Base-by-base conservation (phyloP, 2,888 invertebrate genomes). In the Melanchra persicariae region DNA sequence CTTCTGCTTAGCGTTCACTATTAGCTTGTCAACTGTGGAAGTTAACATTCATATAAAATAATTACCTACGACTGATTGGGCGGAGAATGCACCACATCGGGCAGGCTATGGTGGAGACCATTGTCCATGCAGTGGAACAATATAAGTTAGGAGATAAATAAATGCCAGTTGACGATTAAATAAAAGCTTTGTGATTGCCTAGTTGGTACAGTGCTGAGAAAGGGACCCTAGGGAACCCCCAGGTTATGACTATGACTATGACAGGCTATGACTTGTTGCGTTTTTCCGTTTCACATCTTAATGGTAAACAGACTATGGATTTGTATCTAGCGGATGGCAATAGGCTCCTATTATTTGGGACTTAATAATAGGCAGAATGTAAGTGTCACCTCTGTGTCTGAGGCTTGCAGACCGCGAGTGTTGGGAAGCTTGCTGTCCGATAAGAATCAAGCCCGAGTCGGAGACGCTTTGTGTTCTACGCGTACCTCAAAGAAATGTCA, bases 11-110 rank as follows among this genome's bases (percentile, higher is more conserved):
- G 94, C 93, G 7, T 84, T 93, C 51, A 77, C 12, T 55, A 95
- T 83, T 74, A 96, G 68, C 85, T 94, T 95, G 82, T 96, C 96
- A 67, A 95, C 95, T 96, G 87, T 54, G 8, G 9, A 67, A 4
- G 51, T 30, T 9, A 51, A 22, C 40, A 26, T 34, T 2, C 7
- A 30, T 51, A 12, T 1, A 34, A 17, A 6, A 57, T 1, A 3
- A 3, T 34, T 22, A n/a, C n/a, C n/a, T n/a, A n/a, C 5, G 10
- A 22, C 12, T 49, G 49, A 49, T 5, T 49, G 22, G n/a, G 22
- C 47, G 22, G 9, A 34, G 40, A 40, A 40, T 40, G 5, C 15
- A 40, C 15, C 40, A 40, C 40, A 40, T 40, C 12, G 40, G 15
- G 1, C 0, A 34, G 37, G 40, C 40, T 40, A 15, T 40, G 40